Base-by-base conservation (phyloP, 2,113 vertebrate genomes). In the Alosa alosa region DNA sequence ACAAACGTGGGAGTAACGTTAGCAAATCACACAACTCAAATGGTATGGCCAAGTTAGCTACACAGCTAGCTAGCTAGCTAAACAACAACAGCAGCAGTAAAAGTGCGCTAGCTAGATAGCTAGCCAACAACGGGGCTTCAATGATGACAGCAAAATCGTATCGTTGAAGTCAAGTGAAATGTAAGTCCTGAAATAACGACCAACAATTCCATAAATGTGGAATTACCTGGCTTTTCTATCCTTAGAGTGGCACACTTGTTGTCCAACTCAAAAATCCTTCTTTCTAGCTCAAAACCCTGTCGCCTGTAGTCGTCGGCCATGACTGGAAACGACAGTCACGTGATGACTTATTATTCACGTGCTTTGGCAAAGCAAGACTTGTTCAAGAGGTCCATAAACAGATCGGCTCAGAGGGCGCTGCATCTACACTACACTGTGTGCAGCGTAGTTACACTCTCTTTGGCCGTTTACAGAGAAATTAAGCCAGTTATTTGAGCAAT, bases 241-340 rank as follows among this genome's bases (percentile, higher is more conserved):
- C 93, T 92, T 72, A 96, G 94, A 86, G 92, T 91, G 45, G 94
- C 93, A 89, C 95, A 96, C 90, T 95, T 95, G 84, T 92, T 93
- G 87, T 96, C 95, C 87, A 95, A 91, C 93, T 96, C 94, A 85
- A 95, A 94, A 90, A 96, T 94, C 91, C 95, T 92, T 93, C 94
- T 94, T 92, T 96, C 95, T 92, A 96, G 94, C 94, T 96, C 95
- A 84, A 95, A 92, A 20, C 93, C 94, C 88, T 94, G 94, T 93
- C 94, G 93, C 90, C 94, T 95, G 93, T 93, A 95, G 87, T 95
- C 94, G 95, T 95, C 95, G 88, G 94, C 95, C 95, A 96, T 96
- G 93, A 95, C 94, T 94, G 85, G 91, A 92, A 92, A 89, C 88
- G 85, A 78, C 75, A 36, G 92, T 95, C 95, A 95, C 94, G 94